These are phyloP conservation scores for Protobothrops mucrosquamatus DNA, from an alignment of 2,113 vertebrate genomes.

Conservation along the genomic window DNA sequence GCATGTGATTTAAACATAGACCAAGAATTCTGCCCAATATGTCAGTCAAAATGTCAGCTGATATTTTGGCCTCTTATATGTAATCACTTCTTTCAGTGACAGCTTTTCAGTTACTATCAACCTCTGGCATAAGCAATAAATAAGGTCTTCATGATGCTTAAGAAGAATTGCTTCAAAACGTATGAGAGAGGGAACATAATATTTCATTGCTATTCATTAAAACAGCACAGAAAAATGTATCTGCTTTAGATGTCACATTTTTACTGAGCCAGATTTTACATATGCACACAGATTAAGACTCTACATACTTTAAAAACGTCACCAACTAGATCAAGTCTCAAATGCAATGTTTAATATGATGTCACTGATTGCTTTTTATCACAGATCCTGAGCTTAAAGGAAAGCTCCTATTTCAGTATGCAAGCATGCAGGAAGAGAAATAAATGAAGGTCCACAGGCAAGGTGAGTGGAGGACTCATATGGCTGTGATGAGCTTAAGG, in stretches of 20 bases:
- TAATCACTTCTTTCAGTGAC: conserved; percentile 62
- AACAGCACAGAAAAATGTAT: neutral
- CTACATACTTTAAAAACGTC: conserved; percentile 31
- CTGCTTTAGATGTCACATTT: neutral
- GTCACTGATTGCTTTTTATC: conserved; percentile 11
- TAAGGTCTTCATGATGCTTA: neutral
- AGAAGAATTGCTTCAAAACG: neutral
- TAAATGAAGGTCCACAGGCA: neutral
- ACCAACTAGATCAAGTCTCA: conserved; percentile 38
- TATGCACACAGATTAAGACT: neutral
- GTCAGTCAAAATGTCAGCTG: conserved; percentile 60
- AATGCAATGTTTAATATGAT: conserved; percentile 20
- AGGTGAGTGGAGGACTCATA: neutral
- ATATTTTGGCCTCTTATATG: conserved; percentile 40
- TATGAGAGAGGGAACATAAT: neutral
- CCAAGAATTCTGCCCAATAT: conserved; percentile 54
- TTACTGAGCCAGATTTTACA: neutral
- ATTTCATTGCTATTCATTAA: neutral
- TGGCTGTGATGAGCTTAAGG: neutral
- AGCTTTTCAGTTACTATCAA: conserved; percentile 56
- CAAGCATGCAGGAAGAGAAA: neutral
- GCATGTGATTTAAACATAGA: conserved; percentile 50
- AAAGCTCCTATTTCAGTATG: neutral
- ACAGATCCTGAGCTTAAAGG: neutral
- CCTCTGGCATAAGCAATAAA: conserved; percentile 62